Base-by-base conservation (phyloP, 2,888 invertebrate species). In the Vandiemenella viatica region DNA sequence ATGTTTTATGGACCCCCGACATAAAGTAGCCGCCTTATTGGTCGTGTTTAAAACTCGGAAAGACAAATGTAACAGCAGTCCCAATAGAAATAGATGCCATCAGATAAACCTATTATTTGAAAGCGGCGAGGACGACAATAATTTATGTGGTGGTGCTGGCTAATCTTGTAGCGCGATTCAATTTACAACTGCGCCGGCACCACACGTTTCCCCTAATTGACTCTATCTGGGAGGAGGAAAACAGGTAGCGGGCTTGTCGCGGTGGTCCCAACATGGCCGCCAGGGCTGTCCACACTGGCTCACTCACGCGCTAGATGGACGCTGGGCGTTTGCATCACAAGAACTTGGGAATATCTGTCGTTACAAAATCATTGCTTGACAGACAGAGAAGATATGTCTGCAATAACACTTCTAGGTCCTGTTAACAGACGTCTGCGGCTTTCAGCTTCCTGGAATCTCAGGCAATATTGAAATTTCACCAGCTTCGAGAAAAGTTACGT, bases 151-250 rank as follows among this genome's bases (percentile, higher is more conserved):
- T 32, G 32, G 32, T 32, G 32, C 32, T 10, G 32, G 42, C 50
- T 50, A 50, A 50, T 50, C 46, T 50, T 26, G 43, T 19, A 8
- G 32, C 40, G 46, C 46, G 46, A 50, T 50, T 46, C 50, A 50
- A 50, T 50, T 50, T 50, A 50, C 46, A 46, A 50, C 50, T 42
- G 21, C 18, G 42, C 43, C 7, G 37, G 50, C 22, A 32, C 50
- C 46, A 50, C 49, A 45, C 38, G 16, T 41, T 46, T 32, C 45
- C 46, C 50, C 40, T 50, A 50, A 50, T 50, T 50, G 50, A 50
- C 50, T 46, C 32, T 50, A 50, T 50, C 45, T 37, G 38, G 23
- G 32, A 32, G 32, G 32, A 32, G 32, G 32, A 32, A 32, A 32
- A 32, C 32, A 32, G 32, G 32, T 32, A 32, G 32, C 32, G n/a